These are phyloP conservation scores for Xestia ashworthii DNA, from an alignment of 2,888 invertebrate species.

Conservation along the genomic window DNA sequence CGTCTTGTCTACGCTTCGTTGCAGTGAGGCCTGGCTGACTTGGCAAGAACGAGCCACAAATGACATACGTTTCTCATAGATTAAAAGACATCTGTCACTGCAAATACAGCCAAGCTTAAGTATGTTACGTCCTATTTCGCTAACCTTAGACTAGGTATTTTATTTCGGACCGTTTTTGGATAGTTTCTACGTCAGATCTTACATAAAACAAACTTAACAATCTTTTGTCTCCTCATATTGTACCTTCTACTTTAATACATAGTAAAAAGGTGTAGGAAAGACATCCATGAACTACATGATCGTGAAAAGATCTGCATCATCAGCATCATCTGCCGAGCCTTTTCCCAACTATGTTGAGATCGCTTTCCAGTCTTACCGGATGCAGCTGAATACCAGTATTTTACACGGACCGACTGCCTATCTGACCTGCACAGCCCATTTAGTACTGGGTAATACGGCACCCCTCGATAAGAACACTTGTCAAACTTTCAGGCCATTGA, in stretches of 20 bases:
- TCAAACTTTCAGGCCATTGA: background rate
- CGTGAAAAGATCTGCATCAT: too few relatives aligned
- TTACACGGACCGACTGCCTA: too few relatives aligned
- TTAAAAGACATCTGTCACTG: background rate
- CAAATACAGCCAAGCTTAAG: background rate
- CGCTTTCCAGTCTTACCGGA: background rate
- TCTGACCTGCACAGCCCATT: too few relatives aligned
- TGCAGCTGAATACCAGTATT: background rate
- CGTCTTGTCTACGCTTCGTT: too few relatives aligned
- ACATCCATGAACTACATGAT: background rate
- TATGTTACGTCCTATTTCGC: accelerated
- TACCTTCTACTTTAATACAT: too few relatives aligned
- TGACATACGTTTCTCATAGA: background rate
- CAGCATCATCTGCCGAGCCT: too few relatives aligned
- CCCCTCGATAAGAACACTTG: background rate
- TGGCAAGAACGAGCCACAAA: background rate
- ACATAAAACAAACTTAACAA: background rate
- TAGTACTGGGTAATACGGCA: background rate
- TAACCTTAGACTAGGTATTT: background rate
- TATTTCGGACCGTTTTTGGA: too few relatives aligned
- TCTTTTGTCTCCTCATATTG: background rate
- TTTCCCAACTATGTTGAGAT: background rate
- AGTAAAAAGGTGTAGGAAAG: background rate
- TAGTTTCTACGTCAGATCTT: background rate
- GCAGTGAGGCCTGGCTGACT: background rate